Percentiles rank a stretch among this genome's conserved stretches.
phyloP scores from a whole-genome alignment of 1,140 invertebrate genomes.

The Hycleus cichorii region DNA sequence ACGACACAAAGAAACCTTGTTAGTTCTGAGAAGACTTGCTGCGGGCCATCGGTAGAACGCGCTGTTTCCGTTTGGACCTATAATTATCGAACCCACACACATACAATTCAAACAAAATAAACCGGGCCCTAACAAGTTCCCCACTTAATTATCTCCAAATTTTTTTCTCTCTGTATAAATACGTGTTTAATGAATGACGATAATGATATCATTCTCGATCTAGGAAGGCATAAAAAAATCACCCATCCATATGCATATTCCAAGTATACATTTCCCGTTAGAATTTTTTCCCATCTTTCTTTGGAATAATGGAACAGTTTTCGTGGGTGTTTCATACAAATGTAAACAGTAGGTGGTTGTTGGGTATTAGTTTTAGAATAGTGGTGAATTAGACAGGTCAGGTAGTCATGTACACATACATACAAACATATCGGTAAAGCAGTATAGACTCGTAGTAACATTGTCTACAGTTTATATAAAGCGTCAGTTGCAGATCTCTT shows the following conservation, averaged over 20 bases:
- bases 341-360: not conserved
- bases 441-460: slow-evolving; percentile 6
- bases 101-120: slow-evolving; percentile 26
- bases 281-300: not conserved
- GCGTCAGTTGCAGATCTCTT: slow-evolving; percentile 31
- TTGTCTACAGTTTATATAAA: slow-evolving; percentile 24
- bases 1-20: slow-evolving; percentile 30
- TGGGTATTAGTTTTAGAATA: too few species aligned
- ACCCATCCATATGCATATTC: too few species aligned
- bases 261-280: too few species aligned
- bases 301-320: not conserved
- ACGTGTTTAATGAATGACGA: not conserved
- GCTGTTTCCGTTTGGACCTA: slow-evolving; percentile 31
- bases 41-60: slow-evolving; percentile 16
- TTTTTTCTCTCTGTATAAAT: slow-evolving; percentile 1
- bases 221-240: not conserved
- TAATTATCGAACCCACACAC: slow-evolving; percentile 37
- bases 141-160: slow-evolving; percentile 28
- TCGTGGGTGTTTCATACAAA: not conserved
- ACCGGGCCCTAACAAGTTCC: slow-evolving; percentile 28
- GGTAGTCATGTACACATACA: slow-evolving; percentile 12
- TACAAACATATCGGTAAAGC: not conserved
- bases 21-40: slow-evolving; percentile 31
- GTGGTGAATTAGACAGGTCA: slow-evolving; percentile 19
- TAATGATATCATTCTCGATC: slow-evolving; percentile 4